These are phyloP conservation scores for Dallia pectoralis DNA, from an alignment of 2,797 vertebrate genomes.

Conservation along the genomic window DNA sequence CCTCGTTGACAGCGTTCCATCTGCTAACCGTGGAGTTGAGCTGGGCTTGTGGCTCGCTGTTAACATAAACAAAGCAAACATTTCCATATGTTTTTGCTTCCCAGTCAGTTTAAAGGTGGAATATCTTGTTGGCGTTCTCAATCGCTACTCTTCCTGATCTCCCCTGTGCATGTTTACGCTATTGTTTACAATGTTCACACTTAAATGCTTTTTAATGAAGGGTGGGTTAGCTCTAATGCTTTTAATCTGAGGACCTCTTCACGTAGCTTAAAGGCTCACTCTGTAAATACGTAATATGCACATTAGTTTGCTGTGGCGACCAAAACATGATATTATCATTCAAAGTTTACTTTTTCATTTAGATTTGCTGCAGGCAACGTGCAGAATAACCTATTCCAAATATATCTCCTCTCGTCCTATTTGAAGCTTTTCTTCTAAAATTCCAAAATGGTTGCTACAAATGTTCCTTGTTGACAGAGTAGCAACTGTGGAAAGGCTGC, in stretches of 20 bases:
- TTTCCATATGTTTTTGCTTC: no score
- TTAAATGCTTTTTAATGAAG: background rate
- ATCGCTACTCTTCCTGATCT: background rate
- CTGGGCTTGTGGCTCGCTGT: no score
- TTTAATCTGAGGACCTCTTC: constrained; percentile 5
- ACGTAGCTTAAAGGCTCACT: background rate
- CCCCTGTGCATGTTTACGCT: constrained; percentile 10
- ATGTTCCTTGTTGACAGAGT: background rate
- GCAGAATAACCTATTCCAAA: background rate
- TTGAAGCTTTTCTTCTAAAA: background rate
- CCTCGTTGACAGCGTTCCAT: no score
- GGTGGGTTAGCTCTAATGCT: background rate
- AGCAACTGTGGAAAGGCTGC: background rate
- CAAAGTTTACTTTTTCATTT: background rate
- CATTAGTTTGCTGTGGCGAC: background rate
- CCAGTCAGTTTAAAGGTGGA: background rate
- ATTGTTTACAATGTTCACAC: background rate
- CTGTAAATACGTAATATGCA: background rate
- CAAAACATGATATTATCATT: background rate
- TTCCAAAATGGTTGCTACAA: no score
- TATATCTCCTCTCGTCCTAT: background rate
- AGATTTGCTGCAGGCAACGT: background rate
- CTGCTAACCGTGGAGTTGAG: no score
- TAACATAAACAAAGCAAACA: background rate
- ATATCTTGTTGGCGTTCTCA: background rate